A percentile compares a stretch with the other conserved stretches of the same genome.
These are phyloP conservation scores for Seriola aureovittata DNA, from an alignment of 2,113 vertebrate species.

Conservation along the genomic window DNA sequence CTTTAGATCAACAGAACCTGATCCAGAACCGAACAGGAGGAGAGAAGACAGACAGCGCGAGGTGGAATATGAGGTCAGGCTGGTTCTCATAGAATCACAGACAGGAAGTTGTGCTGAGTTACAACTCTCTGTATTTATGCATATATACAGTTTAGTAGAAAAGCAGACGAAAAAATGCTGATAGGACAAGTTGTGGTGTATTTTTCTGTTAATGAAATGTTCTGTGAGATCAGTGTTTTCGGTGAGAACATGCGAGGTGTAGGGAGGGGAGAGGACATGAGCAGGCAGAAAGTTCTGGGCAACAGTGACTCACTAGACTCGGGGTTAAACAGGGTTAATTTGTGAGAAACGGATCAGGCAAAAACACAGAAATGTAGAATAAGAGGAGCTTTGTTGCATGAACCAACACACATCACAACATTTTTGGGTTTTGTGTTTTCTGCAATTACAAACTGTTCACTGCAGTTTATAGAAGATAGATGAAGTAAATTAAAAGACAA, in stretches of 20 bases:
- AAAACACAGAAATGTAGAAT: slow-evolving; percentile 1
- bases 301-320: slow-evolving; percentile 45
- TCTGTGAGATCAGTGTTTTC: slow-evolving; percentile 52
- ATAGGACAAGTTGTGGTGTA: slow-evolving; percentile 50
- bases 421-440: neutral
- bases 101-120: slow-evolving; percentile 53
- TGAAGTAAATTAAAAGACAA: neutral
- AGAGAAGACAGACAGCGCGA: slow-evolving; percentile 51
- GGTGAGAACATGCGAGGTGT: slow-evolving; percentile 46
- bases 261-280: slow-evolving; percentile 41
- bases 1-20: slow-evolving; percentile 79
- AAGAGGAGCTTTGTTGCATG: slow-evolving; percentile 3
- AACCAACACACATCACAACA: slow-evolving; percentile 1
- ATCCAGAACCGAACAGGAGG: slow-evolving; percentile 70
- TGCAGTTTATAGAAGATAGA: neutral
- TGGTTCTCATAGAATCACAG: slow-evolving; percentile 55
- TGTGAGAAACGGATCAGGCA: slow-evolving; percentile 19
- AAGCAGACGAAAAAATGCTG: slow-evolving; percentile 48
- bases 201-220: slow-evolving; percentile 56
- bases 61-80: slow-evolving; percentile 62
- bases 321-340: slow-evolving; percentile 54
- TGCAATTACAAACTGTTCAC: neutral
- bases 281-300: slow-evolving; percentile 36
- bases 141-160: slow-evolving; percentile 25
- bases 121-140: slow-evolving; percentile 8